Evolutionary conservation across 2,113 vertebrate species (phyloP).

Genomic region (Ceuthmochares aereus): DNA sequence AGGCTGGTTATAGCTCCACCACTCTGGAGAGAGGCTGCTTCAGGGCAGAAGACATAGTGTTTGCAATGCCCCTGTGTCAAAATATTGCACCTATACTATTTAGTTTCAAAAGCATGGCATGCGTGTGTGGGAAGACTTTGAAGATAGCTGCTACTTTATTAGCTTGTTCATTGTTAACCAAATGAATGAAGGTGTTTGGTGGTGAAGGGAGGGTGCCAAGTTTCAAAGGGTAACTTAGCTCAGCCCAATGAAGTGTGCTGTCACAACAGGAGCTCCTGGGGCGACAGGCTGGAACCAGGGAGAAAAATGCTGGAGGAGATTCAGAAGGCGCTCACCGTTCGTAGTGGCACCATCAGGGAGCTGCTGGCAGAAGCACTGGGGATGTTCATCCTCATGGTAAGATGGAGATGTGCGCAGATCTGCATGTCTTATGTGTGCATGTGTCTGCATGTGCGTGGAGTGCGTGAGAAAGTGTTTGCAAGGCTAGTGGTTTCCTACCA

Average conservation of each 20-base stretch:
- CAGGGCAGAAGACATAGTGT: background rate
- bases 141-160: background rate
- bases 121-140: background rate
- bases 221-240: slow-evolving; percentile 59
- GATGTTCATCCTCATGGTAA: slow-evolving; percentile 87
- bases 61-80: background rate
- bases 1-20: background rate
- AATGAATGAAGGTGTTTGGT: slow-evolving; percentile 5
- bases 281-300: rapidly evolving
- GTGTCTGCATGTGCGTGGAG: background rate
- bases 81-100: background rate
- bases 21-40: background rate
- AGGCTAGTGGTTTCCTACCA: background rate
- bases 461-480: rapidly evolving
- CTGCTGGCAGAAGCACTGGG: slow-evolving; percentile 81
- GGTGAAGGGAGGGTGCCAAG: slow-evolving; percentile 27
- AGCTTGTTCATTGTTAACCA: slow-evolving; percentile 65
- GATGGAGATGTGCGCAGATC: background rate
- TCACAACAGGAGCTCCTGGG: background rate
- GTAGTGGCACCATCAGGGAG: slow-evolving; percentile 62
- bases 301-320: background rate
- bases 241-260: background rate
- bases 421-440: background rate
- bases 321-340: slow-evolving; percentile 13
- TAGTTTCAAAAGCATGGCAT: background rate